phyloP scores from a whole-genome alignment of 1,140 invertebrate genomes.

The Phymorhynchus buccinoides region DNA sequence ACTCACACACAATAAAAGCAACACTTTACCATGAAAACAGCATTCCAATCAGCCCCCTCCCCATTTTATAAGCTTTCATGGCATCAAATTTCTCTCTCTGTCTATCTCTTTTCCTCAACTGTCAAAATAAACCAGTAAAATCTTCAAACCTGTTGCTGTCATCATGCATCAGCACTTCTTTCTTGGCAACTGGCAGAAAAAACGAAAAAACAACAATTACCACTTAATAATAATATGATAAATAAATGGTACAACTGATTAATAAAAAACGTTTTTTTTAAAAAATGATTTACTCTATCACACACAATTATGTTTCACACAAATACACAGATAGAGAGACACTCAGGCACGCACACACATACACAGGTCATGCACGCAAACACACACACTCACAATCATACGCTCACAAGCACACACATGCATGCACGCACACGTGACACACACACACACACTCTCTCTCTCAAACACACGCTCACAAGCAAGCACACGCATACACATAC shows the following conservation, averaged over 20 bases:
- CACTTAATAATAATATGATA: not conserved
- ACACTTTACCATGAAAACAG: too few species aligned
- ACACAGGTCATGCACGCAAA: not conserved
- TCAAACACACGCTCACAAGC: too few species aligned
- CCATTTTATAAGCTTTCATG: too few species aligned
- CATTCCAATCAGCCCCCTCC: too few species aligned
- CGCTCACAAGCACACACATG: not conserved
- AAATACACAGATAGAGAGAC: not conserved
- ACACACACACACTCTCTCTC: too few species aligned
- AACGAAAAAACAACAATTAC: not conserved
- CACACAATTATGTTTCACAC: not conserved
- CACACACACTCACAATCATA: not conserved
- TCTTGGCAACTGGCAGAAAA: slow-evolving; percentile 50
- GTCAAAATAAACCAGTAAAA: too few species aligned
- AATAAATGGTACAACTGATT: not conserved
- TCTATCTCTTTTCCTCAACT: too few species aligned
- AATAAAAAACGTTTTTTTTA: not conserved
- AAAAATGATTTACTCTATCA: not conserved
- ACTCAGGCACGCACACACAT: not conserved
- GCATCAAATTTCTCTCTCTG: not conserved
- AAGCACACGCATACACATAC: not conserved
- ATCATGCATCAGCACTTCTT: slow-evolving; percentile 56
- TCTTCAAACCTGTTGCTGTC: slow-evolving; percentile 51
- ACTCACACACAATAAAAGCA: too few species aligned
- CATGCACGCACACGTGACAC: not conserved